Evolutionary conservation across 2,113 vertebrate genomes (phyloP).

Genomic region (Barnardius zonarius): DNA sequence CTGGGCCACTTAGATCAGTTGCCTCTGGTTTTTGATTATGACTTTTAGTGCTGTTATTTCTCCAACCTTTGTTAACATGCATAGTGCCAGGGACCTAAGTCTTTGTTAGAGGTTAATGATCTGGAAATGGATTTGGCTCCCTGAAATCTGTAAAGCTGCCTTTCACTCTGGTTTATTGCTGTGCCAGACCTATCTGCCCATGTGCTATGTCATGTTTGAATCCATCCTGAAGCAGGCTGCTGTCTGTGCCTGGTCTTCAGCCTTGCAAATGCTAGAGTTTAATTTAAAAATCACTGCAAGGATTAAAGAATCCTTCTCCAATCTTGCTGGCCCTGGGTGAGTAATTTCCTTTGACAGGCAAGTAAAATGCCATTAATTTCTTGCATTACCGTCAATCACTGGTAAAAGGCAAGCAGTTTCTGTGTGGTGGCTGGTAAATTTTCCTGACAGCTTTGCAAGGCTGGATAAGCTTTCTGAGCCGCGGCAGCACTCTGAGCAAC

Average conservation of each 20-base stretch:
- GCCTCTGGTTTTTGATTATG: neutral
- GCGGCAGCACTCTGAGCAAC: neutral
- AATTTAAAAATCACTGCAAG: neutral
- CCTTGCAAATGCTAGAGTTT: neutral
- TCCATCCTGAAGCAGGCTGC: conserved; percentile 5
- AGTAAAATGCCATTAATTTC: conserved; percentile 29
- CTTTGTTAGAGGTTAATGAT: neutral
- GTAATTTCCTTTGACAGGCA: conserved; percentile 35
- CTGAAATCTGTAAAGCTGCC: neutral
- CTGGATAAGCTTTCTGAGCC: neutral
- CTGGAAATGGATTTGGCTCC: neutral
- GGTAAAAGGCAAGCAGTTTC: conserved; percentile 5
- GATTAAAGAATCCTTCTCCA: conserved; percentile 24
- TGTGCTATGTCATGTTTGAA: neutral
- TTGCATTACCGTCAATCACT: conserved; percentile 25
- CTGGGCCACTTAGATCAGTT: neutral
- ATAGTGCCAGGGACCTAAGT: neutral
- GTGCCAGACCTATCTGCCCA: neutral
- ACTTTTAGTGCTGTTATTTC: neutral
- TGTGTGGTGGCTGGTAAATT: conserved; percentile 39
- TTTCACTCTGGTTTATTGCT: neutral
- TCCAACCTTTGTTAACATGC: neutral
- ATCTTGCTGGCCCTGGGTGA: neutral
- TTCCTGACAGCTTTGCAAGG: conserved; percentile 41
- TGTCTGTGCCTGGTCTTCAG: neutral